Conservation (phyloP, 2,797 vertebrate genomes). For the Dipus sagitta region DNA sequence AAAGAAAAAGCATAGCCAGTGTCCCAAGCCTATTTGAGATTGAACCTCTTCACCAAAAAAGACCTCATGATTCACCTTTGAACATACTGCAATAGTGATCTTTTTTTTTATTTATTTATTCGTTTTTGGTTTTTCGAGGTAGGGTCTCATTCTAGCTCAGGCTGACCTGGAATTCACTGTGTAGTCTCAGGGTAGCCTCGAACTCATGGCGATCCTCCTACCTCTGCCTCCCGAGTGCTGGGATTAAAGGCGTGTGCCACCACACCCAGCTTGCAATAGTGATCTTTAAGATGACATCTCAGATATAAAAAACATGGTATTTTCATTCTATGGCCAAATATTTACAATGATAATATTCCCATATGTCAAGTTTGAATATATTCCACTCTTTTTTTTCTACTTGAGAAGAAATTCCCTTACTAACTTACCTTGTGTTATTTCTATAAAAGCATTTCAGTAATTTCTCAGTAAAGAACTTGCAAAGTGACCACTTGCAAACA, state of each 20-base stretch:
- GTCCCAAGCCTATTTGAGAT: background rate
- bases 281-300: background rate
- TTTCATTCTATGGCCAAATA: slow-evolving; percentile 44
- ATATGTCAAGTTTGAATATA: background rate
- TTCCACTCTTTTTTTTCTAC: background rate
- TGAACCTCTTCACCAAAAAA: slow-evolving; percentile 16
- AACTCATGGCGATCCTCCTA: too few species aligned
- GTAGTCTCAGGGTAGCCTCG: too few species aligned
- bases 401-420: slow-evolving; percentile 7
- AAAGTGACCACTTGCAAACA: background rate
- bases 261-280: too few species aligned
- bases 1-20: background rate
- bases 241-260: too few species aligned
- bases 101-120: too few species aligned
- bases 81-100: background rate
- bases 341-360: background rate
- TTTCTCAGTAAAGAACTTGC: slow-evolving; percentile 3
- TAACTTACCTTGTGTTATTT: background rate
- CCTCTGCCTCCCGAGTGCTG: too few species aligned
- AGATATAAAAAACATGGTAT: background rate
- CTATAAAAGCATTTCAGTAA: background rate
- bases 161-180: too few species aligned
- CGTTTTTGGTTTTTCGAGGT: too few species aligned
- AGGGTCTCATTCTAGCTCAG: too few species aligned
- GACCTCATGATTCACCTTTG: background rate